Percentiles rank a stretch among this genome's conserved stretches.
These are phyloP conservation scores for Camponotus floridanus DNA, from an alignment of 1,140 invertebrate species.

Conservation along the genomic window DNA sequence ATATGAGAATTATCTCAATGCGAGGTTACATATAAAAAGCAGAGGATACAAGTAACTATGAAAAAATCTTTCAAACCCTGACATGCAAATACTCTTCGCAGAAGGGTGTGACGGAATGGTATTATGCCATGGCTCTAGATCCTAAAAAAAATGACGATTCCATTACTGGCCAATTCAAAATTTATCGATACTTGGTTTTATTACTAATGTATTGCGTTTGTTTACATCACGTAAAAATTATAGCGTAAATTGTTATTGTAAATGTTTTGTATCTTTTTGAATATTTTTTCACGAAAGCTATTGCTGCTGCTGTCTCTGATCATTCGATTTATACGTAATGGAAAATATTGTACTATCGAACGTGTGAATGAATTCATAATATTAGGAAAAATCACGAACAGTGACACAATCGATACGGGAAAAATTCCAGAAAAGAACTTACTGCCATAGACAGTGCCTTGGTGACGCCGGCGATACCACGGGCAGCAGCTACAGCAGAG, in stretches of 20 bases:
- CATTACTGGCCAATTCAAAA: constrained; percentile 44
- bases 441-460: constrained; percentile 81
- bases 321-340: background rate
- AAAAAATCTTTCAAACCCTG: constrained; percentile 26
- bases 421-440: constrained; percentile 56
- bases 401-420: background rate
- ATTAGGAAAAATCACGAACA: background rate
- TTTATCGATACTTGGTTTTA: constrained; percentile 5
- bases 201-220: background rate
- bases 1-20: background rate
- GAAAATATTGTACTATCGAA: constrained; percentile 6
- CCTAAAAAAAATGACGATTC: constrained; percentile 75
- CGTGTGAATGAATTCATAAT: background rate
- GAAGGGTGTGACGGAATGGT: constrained; percentile 58
- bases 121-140: constrained; percentile 69
- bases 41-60: constrained; percentile 9
- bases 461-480: constrained; percentile 80
- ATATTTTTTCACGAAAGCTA: background rate
- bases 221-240: background rate
- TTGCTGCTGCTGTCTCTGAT: constrained; percentile 40
- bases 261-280: background rate
- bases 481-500: constrained; percentile 82
- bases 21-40: constrained; percentile 42
- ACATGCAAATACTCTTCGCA: constrained; percentile 50
- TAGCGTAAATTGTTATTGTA: background rate